Conservation (phyloP, 1,140 invertebrate genomes). For the Ostrea edulis region DNA sequence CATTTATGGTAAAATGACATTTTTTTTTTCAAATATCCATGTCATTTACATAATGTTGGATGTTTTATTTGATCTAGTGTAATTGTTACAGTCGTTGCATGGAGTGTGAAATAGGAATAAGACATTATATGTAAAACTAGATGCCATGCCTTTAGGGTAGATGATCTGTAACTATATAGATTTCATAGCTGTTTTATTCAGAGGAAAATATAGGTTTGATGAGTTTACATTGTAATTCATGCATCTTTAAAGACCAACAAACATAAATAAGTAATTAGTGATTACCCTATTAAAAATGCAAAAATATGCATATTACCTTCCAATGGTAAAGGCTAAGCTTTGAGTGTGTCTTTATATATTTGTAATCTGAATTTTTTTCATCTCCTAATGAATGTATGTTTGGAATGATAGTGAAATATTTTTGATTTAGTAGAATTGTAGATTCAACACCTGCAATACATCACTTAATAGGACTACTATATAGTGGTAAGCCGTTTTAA, state of each 20-base stretch:
- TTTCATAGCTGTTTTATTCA: too few relatives aligned
- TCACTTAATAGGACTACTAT: not conserved
- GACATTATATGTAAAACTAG: too few relatives aligned
- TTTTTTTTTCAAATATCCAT: too few relatives aligned
- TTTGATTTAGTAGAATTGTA: not conserved
- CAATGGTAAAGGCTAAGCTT: not conserved
- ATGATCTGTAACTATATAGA: too few relatives aligned
- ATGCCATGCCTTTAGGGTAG: too few relatives aligned
- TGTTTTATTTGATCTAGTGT: too few relatives aligned
- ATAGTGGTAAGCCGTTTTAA: not conserved
- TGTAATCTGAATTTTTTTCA: not conserved
- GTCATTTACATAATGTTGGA: too few relatives aligned
- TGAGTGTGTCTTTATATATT: not conserved
- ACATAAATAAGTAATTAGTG: not conserved
- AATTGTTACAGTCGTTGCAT: too few relatives aligned
- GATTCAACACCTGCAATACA: not conserved
- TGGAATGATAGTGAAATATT: not conserved
- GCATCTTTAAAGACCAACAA: not conserved
- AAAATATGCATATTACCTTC: not conserved
- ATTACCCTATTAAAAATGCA: not conserved
- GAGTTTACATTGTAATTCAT: too few relatives aligned
- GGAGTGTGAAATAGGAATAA: too few relatives aligned
- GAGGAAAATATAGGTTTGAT: too few relatives aligned
- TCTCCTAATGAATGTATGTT: conserved; percentile 8
- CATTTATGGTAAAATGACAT: too few relatives aligned